A percentile compares a stretch with the other conserved stretches of the same genome.
Evolutionary conservation across 2,888 invertebrate genomes (phyloP).

Genomic region (Apamea anceps): DNA sequence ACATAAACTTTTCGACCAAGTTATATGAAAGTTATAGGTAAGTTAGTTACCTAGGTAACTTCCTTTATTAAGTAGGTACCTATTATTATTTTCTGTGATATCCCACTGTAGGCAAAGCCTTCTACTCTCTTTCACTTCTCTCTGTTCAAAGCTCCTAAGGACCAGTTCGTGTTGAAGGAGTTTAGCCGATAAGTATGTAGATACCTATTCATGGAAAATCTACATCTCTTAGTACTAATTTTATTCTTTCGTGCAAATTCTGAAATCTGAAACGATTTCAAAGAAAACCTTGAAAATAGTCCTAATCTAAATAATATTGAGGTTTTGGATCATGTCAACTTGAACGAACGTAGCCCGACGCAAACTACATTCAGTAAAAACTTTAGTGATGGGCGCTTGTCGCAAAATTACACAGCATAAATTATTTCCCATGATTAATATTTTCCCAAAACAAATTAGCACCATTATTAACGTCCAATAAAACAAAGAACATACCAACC

Average conservation of each 20-base stretch:
- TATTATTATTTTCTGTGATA: too few relatives aligned
- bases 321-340: background rate
- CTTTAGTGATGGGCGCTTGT: background rate
- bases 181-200: too few relatives aligned
- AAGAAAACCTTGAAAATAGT: background rate
- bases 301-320: background rate
- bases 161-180: too few relatives aligned
- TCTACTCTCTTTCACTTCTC: too few relatives aligned
- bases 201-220: background rate
- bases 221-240: background rate
- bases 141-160: too few relatives aligned
- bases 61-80: background rate
- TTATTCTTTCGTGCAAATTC: background rate
- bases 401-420: too few relatives aligned
- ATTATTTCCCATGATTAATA: background rate
- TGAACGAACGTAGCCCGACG: background rate
- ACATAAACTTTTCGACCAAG: background rate
- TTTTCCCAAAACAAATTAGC: conserved; percentile 7
- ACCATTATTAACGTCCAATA: background rate
- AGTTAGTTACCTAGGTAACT: background rate
- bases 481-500: conserved; percentile 24
- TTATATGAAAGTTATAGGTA: background rate
- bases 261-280: background rate
- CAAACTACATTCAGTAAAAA: too few relatives aligned
- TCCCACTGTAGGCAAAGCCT: too few relatives aligned